Conservation (phyloP, 2,113 vertebrate species). For the Mohoua ochrocephala region DNA sequence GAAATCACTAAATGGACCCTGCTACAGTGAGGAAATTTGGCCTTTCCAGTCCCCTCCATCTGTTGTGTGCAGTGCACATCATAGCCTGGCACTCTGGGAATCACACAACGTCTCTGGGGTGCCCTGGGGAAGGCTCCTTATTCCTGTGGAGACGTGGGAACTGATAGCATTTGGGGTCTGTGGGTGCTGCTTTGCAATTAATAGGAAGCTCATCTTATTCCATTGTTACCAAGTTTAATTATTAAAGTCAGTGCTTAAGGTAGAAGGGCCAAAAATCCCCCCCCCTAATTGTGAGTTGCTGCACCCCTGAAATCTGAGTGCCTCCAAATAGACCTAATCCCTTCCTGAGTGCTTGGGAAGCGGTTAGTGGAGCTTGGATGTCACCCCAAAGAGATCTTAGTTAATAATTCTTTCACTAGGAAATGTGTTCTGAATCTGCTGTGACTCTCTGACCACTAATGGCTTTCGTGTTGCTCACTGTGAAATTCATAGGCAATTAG, state of each 20-base stretch:
- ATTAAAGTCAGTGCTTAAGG: neutral
- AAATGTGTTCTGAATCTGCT: constrained; percentile 23
- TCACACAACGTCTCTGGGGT: accelerated
- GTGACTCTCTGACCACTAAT: constrained; percentile 12
- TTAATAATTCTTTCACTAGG: neutral
- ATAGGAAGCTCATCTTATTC: neutral
- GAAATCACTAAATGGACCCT: constrained; percentile 20
- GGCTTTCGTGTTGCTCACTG: neutral
- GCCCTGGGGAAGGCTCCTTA: neutral
- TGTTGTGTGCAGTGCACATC: neutral
- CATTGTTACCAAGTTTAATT: neutral
- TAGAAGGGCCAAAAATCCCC: neutral
- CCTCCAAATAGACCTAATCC: neutral
- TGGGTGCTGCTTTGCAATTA: neutral
- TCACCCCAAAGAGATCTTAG: neutral
- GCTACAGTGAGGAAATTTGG: neutral
- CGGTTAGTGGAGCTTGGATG: neutral
- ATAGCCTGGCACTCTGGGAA: neutral
- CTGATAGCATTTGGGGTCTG: neutral
- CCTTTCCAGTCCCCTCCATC: neutral
- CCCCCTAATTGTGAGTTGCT: neutral
- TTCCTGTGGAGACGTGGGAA: neutral
- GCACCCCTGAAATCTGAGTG: neutral
- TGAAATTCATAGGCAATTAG: neutral
- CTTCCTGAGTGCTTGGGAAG: neutral